Conservation (phyloP, 2,113 vertebrate genomes). For the Martes martes region DNA sequence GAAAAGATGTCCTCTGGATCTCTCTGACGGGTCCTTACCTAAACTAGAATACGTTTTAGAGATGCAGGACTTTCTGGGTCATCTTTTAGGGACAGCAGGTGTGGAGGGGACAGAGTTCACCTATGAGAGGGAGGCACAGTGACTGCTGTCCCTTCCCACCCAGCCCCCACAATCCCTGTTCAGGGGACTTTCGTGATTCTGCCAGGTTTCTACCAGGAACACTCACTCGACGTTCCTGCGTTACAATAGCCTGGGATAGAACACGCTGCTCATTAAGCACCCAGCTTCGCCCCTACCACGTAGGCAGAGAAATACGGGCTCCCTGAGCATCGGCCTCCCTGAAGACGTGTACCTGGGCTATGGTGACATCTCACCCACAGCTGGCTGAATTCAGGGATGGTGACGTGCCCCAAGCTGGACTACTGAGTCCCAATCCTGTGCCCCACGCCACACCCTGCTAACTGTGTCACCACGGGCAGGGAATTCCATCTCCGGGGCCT, state of each 20-base stretch:
- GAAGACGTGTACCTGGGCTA: rapidly evolving
- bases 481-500: neutral
- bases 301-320: neutral
- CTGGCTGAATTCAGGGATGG: too few species aligned
- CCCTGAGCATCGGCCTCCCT: neutral
- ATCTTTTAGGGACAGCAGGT: neutral
- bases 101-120: neutral
- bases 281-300: neutral
- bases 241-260: neutral
- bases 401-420: neutral
- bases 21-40: neutral
- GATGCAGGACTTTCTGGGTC: neutral
- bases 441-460: neutral
- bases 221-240: rapidly evolving
- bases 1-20: neutral
- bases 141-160: neutral
- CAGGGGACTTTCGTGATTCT: neutral
- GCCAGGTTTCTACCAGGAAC: rapidly evolving
- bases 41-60: neutral
- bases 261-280: neutral
- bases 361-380: neutral
- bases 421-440: too few species aligned
- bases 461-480: neutral
- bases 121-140: rapidly evolving
- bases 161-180: rapidly evolving